These are phyloP conservation scores for Burhinus oedicnemus DNA, from an alignment of 2,113 vertebrate species.

Conservation along the genomic window DNA sequence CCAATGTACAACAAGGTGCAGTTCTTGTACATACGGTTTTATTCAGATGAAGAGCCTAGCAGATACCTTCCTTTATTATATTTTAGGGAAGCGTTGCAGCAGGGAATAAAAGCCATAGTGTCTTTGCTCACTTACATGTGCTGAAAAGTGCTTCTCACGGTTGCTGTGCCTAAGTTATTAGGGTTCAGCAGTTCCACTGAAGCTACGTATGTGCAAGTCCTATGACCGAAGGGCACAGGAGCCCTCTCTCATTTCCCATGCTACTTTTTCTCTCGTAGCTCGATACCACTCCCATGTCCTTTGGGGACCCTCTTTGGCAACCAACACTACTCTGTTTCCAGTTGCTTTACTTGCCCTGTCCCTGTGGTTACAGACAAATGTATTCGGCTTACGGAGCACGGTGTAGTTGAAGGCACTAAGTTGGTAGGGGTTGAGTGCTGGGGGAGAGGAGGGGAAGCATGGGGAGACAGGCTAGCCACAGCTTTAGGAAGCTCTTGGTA, in stretches of 20 bases:
- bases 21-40: fast-evolving
- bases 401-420: not conserved
- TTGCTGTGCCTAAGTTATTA: not conserved
- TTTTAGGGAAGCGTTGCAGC: not conserved
- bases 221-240: fast-evolving
- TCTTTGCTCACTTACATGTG: not conserved
- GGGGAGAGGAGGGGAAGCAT: not conserved
- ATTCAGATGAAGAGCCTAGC: not conserved
- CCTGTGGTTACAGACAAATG: not conserved
- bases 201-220: not conserved
- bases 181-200: not conserved
- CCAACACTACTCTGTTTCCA: not conserved
- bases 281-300: fast-evolving
- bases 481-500: not conserved
- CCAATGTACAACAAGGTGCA: not conserved
- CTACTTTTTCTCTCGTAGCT: not conserved
- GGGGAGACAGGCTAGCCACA: not conserved
- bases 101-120: not conserved
- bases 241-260: not conserved
- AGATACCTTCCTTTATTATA: not conserved
- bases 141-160: not conserved
- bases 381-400: not conserved
- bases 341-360: not conserved
- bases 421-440: not conserved
- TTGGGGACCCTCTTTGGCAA: not conserved